Evolutionary conservation across 2,113 vertebrate genomes (phyloP), one percentile per base, ranked within the genome.

Genomic region (Podocnemis expansa): DNA sequence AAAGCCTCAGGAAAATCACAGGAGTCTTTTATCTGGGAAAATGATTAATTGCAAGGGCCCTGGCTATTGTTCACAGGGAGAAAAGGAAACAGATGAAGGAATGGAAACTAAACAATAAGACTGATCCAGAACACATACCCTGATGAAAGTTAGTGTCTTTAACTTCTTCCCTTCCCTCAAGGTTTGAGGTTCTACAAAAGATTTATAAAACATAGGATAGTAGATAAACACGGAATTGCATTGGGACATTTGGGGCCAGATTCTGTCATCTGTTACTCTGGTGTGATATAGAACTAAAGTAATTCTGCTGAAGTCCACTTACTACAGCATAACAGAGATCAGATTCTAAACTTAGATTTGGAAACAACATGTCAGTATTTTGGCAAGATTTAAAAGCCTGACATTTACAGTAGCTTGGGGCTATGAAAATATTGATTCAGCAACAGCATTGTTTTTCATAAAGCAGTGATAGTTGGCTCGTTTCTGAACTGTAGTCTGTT

Each of bases 351-450:
- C 49, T 89, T 96, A 93, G 87, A 95, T 97, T 95, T 80, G 76
- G 85, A 97, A 97, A 87, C 55, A 89, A 58, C 94, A 89, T 89
- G 89, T 89, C 82, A 90, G 73, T 94, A 58, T 82, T 94, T 91
- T 89, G 79, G 78, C 84, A 95, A 82, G 81, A 94, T 90, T 93
- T 88, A 96, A 93, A 92, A 43, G 82, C 87, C 87, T 93, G 94
- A 86, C 78, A 93, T 97, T 97, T 96, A 70, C 93, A 67, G 81
- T 95, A 93, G 84, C 96, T 51, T 10, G 70, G 96, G 95, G 97
- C 96, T 80, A 96, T 95, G 76, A 93, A 95, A 96, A 93, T 97
- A 96, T 89, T 95, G 97, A 95, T 89, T 97, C 93, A 95, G 94
- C 88, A 92, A 4, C 82, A 95, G 94, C 93, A 93, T 81, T 94